Base-by-base conservation (phyloP, 2,797 vertebrate genomes). In the Holocentrus rufus region DNA sequence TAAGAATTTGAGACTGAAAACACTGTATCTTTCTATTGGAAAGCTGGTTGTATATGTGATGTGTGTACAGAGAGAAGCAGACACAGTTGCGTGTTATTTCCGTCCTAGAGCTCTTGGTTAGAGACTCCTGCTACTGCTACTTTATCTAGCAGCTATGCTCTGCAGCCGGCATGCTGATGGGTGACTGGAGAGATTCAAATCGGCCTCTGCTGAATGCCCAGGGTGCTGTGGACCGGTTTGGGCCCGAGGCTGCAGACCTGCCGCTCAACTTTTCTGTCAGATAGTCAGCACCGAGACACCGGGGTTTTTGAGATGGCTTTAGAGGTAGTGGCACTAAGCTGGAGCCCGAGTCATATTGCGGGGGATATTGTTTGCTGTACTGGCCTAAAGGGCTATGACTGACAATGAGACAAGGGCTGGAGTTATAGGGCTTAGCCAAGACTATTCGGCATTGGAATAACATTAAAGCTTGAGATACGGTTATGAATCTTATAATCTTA, bases 111-210 rank as follows among this genome's bases (percentile, higher is more conserved):
- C 23, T 76, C 30, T 15, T 64, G 46, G 53, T 42, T 53, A 56
- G n/a, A 8, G 31, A 25, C 39, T 65, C 18, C 53, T 68, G 17
- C 75, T 74, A 30, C 57, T 69, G 69, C 68, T 80, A n/a, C 65
- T 81, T 76, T 76, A 70, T 69, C 68, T 71, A 57, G 50, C 74
- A n/a, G 75, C 49, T 46, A 14, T 73, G 36, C 44, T 22, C 25
- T 14, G 74, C 65, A 44, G 39, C 55, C 68, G 36, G 71, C 70
- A 72, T 78, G 68, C 54, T 83, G 70, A 78, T 74, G 68, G 64
- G 46, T 56, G 55, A 68, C 53, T 65, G 58, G 36, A 72, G 58
- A 70, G 75, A 65, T 63, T 72, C 69, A 56, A 5, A 66, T 71
- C 31, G 13, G 9, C 30, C 60, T 75, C 50, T 82, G 68, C 68